Base-by-base conservation (phyloP, 2,888 invertebrate genomes). In the Taenaris catops region DNA sequence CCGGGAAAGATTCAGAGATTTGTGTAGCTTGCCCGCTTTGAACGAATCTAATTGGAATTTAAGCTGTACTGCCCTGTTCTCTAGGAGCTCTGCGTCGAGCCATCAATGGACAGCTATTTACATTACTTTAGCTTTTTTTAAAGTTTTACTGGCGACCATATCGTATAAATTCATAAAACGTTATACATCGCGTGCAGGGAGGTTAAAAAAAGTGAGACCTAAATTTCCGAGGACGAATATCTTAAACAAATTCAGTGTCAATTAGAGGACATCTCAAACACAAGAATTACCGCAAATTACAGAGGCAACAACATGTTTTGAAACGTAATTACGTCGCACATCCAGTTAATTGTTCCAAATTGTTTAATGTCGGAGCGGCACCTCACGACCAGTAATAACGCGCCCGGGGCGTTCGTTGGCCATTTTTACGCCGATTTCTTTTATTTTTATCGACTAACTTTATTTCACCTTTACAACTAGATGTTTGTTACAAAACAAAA, bases 311-410 rank as follows among this genome's bases (percentile, higher is more conserved):
- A 59, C 67, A 68, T 72, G 76, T 80, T 80, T 84, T 81, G 76
- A 78, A 68, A 73, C 64, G 72, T 71, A 80, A 86, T 86, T 76
- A 78, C 71, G 49, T 56, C 70, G 76, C 66, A 80, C 80, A 75
- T 83, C 83, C 86, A 84, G 87, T 86, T 87, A 87, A 87, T 87
- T 83, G 73, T 78, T 70, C 80, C 68, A 86, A 87, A 87, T 87
- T 86, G 86, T 83, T 74, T 86, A 86, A 86, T 87, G 65, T 61
- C 51, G 57, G 74, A 55, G 70, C 65, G 68, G 70, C 67, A 68
- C 64, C 70, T 71, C 58, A 71, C 71, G 68, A 68, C 55, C 53
- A 47, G 57, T 60, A 61, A 63, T 64, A 58, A 54, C 49, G 42
- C 41, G 54, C 57, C 55, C 20, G 32, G 7, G 39, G 47, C 47